A percentile compares a stretch with the other conserved stretches of the same genome.
phyloP scores from a whole-genome alignment of 1,140 invertebrate species.

The Zelostemma sp. region DNA sequence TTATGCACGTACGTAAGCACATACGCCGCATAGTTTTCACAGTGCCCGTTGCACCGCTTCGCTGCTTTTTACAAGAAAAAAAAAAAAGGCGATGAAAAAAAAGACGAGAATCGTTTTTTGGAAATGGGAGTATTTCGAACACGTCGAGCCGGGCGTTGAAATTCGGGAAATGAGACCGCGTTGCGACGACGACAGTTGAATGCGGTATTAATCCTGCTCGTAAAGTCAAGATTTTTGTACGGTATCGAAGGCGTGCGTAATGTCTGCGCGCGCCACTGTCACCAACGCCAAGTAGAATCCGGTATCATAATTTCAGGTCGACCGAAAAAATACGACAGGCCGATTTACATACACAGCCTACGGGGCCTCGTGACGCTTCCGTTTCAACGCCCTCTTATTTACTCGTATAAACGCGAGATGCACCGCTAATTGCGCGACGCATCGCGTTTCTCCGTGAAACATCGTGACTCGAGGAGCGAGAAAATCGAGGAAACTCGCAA shows the following conservation, averaged over 20 bases:
- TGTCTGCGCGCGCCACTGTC: background rate
- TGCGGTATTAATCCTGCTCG: too few relatives aligned
- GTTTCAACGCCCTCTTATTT: conserved; percentile 24
- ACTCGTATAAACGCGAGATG: background rate
- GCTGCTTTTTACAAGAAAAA: conserved; percentile 20
- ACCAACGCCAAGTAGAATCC: conserved; percentile 10
- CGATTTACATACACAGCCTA: conserved; percentile 38
- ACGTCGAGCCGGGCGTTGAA: too few relatives aligned
- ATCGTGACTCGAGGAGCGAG: too few relatives aligned
- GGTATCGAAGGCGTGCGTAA: background rate
- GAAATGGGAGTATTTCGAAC: too few relatives aligned
- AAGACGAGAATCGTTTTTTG: too few relatives aligned
- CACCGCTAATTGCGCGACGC: conserved; percentile 7
- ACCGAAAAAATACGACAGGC: conserved; percentile 20
- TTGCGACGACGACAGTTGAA: too few relatives aligned
- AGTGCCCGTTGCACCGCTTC: conserved; percentile 18
- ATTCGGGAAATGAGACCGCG: background rate
- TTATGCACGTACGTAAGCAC: conserved; percentile 18
- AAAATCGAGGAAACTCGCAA: too few relatives aligned
- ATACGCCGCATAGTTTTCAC: conserved; percentile 28
- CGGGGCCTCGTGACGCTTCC: conserved; percentile 24
- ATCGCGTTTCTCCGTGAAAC: too few relatives aligned
- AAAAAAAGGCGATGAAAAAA: too few relatives aligned
- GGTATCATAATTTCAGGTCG: conserved; percentile 35
- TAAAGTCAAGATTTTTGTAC: background rate